These are phyloP conservation scores for Rhinolophus sinicus DNA, from an alignment of 2,113 vertebrate species.

Conservation along the genomic window DNA sequence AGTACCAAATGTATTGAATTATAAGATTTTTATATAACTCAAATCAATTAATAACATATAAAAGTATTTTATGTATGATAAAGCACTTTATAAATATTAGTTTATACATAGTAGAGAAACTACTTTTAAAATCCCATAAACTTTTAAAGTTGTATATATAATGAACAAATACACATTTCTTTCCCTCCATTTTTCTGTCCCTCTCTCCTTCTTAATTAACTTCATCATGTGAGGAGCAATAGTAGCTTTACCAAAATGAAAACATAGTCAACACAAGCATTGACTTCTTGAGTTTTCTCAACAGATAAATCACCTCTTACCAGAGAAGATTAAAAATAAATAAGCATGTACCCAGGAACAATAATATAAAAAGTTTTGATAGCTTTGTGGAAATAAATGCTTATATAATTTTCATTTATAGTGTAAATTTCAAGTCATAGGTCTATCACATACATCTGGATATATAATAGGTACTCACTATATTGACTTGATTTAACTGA, in stretches of 20 bases:
- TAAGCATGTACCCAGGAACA: background rate
- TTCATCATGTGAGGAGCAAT: background rate
- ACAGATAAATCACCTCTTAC: background rate
- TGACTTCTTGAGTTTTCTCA: background rate
- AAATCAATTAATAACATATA: background rate
- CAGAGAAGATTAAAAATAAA: background rate
- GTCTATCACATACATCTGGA: background rate
- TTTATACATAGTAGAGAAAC: background rate
- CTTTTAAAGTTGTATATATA: background rate
- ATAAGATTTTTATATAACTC: background rate
- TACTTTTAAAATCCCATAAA: background rate
- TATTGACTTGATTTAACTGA: background rate
- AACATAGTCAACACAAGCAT: background rate
- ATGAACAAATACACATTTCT: background rate
- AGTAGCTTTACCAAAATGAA: background rate
- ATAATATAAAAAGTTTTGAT: background rate
- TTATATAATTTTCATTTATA: background rate
- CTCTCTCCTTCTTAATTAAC: background rate
- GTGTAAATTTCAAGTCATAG: background rate
- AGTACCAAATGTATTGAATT: background rate
- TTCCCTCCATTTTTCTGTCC: background rate
- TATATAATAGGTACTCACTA: background rate
- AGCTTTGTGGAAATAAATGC: background rate
- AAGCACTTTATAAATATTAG: background rate
- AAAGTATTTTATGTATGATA: background rate